phyloP scores from a whole-genome alignment of 2,797 vertebrate genomes.

The Aulostomus chinensis region DNA sequence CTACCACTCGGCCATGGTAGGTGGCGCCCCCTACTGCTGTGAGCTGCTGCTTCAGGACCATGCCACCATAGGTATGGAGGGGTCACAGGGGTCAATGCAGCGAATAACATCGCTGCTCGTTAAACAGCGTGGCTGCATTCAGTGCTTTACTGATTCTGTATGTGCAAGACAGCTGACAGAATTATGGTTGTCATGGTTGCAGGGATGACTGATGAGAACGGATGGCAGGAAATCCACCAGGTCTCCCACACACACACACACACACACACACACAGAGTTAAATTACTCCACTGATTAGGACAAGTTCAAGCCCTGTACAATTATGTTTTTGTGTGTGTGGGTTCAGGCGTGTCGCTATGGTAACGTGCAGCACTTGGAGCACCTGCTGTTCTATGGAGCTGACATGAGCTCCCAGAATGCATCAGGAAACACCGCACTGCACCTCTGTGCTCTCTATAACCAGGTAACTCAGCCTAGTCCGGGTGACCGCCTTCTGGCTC shows the following conservation, averaged over 20 bases:
- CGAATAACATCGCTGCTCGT: not conserved
- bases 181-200: conserved; percentile 59
- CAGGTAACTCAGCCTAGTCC: conserved; percentile 89
- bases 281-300: conserved; percentile 4
- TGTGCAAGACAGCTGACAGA: conserved; percentile 22
- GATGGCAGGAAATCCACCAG: conserved; percentile 99
- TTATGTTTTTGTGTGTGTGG: conserved; percentile 27
- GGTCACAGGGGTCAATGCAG: not conserved
- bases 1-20: conserved; percentile 96
- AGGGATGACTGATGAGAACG: conserved; percentile 93
- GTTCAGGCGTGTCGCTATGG: conserved; percentile 94
- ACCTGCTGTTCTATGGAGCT: conserved; percentile 95
- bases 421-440: conserved; percentile 95
- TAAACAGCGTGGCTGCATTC: not conserved
- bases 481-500: too few relatives aligned
- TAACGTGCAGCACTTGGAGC: conserved; percentile 98
- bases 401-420: conserved; percentile 97
- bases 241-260: conserved; percentile 66
- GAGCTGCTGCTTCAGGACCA: conserved; percentile 95
- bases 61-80: conserved; percentile 79
- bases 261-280: conserved; percentile 4
- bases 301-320: conserved; percentile 9
- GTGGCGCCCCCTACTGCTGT: conserved; percentile 95
- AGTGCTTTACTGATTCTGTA: conserved; percentile 5
- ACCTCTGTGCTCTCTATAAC: conserved; percentile 97